phyloP scores from a whole-genome alignment of 2,888 invertebrate genomes.

The Gastrophysa polygoni region DNA sequence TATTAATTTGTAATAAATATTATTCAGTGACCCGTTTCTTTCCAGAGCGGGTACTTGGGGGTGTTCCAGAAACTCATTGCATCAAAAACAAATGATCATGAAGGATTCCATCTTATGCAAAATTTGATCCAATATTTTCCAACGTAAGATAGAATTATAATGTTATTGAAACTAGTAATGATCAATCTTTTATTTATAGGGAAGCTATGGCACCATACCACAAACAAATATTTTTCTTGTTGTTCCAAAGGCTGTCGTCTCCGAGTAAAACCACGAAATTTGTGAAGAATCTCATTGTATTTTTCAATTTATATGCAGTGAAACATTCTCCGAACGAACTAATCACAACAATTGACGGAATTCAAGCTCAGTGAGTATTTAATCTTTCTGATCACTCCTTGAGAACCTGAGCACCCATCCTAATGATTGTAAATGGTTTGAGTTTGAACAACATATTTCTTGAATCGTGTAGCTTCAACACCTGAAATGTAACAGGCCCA shows the following conservation, averaged over 20 bases:
- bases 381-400: neutral
- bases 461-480: no score
- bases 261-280: constrained; percentile 96
- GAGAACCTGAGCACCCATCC: no score
- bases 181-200: constrained; percentile 59
- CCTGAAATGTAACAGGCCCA: no score
- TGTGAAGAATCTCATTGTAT: constrained; percentile 87
- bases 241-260: constrained; percentile 92
- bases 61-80: constrained; percentile 97
- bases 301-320: constrained; percentile 85
- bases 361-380: constrained; percentile 77
- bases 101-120: constrained; percentile 92
- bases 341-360: constrained; percentile 80
- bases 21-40: constrained; percentile 6
- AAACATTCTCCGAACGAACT: constrained; percentile 79
- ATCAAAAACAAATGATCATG: constrained; percentile 93
- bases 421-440: no score
- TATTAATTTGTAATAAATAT: no score
- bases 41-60: constrained; percentile 81
- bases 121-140: constrained; percentile 84
- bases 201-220: constrained; percentile 75
- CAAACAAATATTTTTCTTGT: constrained; percentile 86
- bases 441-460: no score
- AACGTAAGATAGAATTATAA: constrained; percentile 63
- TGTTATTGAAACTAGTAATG: neutral